These are phyloP conservation scores for Rotaria macrura DNA, from an alignment of 2,888 invertebrate species.

Conservation along the genomic window DNA sequence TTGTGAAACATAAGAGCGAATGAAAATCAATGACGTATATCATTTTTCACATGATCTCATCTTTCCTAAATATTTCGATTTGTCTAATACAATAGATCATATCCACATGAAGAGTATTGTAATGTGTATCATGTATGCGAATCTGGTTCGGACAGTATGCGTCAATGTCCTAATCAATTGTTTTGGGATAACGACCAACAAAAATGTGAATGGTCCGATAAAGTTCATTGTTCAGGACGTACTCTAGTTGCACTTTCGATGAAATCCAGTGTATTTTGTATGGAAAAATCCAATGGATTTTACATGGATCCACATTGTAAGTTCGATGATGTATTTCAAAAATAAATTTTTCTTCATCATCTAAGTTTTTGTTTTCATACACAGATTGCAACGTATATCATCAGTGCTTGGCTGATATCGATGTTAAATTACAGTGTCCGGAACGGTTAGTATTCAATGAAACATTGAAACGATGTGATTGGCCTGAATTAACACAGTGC, in stretches of 20 bases:
- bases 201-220: slow-evolving; percentile 33
- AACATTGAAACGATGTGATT: slow-evolving; percentile 32
- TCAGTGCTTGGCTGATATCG: slow-evolving; percentile 32
- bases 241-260: slow-evolving; percentile 28
- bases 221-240: slow-evolving; percentile 33
- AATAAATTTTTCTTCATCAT: no score
- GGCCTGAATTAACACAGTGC: slow-evolving; percentile 30
- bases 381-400: slow-evolving; percentile 32
- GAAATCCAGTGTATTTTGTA: slow-evolving; percentile 30
- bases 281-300: slow-evolving; percentile 31
- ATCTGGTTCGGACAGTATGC: slow-evolving; percentile 26
- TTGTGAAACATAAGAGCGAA: no score
- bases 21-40: no score
- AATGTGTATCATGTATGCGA: slow-evolving; percentile 34
- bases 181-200: slow-evolving; percentile 31
- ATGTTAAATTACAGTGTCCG: slow-evolving; percentile 32
- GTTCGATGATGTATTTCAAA: neutral
- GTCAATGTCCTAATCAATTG: slow-evolving; percentile 33
- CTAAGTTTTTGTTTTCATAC: no score
- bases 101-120: slow-evolving; percentile 32
- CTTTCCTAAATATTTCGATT: no score
- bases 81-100: slow-evolving; percentile 2
- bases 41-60: no score
- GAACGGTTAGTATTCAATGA: slow-evolving; percentile 32
- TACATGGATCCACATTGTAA: slow-evolving; percentile 32